These are phyloP conservation scores for Ichneumoninae sp. DNA, from an alignment of 2,888 invertebrate genomes.

Conservation along the genomic window DNA sequence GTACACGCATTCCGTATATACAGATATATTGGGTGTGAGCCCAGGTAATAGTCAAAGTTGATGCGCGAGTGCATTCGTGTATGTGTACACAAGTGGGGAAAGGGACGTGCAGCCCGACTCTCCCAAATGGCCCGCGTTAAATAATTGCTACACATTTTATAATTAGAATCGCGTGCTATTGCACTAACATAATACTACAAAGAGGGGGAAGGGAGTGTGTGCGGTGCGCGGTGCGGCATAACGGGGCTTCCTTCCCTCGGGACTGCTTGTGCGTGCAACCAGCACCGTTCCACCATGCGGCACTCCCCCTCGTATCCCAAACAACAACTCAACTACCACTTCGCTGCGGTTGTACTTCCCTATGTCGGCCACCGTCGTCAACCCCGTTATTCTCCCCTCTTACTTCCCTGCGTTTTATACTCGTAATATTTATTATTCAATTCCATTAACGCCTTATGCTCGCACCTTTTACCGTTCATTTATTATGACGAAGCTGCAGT, in stretches of 20 bases:
- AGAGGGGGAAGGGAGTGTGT: constrained; percentile 46
- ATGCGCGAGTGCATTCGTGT: constrained; percentile 31
- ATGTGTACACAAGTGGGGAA: constrained; percentile 38
- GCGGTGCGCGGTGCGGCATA: constrained; percentile 55
- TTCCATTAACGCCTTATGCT: constrained; percentile 71
- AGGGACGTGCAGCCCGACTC: constrained; percentile 46
- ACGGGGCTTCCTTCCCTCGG: constrained; percentile 60
- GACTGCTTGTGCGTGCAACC: constrained; percentile 66
- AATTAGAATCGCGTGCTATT: constrained; percentile 70
- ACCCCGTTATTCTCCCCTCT: constrained; percentile 22
- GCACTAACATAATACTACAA: constrained; percentile 59
- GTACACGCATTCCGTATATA: constrained; percentile 48
- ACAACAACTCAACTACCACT: constrained; percentile 64
- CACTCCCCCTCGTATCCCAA: constrained; percentile 43
- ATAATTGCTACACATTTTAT: constrained; percentile 72
- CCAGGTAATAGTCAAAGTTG: constrained; percentile 32
- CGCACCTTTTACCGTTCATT: constrained; percentile 31
- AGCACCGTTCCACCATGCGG: constrained; percentile 51
- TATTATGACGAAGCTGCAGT: constrained; percentile 1
- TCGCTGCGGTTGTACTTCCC: constrained; percentile 52
- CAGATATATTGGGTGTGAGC: background rate
- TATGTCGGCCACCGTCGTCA: constrained; percentile 40
- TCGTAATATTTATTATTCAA: constrained; percentile 74
- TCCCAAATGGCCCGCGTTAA: constrained; percentile 67
- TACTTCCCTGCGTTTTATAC: constrained; percentile 48